Percentiles rank a stretch among this genome's conserved stretches.
These are phyloP conservation scores for Silvanus unidentatus DNA, from an alignment of 2,888 invertebrate genomes.

Conservation along the genomic window DNA sequence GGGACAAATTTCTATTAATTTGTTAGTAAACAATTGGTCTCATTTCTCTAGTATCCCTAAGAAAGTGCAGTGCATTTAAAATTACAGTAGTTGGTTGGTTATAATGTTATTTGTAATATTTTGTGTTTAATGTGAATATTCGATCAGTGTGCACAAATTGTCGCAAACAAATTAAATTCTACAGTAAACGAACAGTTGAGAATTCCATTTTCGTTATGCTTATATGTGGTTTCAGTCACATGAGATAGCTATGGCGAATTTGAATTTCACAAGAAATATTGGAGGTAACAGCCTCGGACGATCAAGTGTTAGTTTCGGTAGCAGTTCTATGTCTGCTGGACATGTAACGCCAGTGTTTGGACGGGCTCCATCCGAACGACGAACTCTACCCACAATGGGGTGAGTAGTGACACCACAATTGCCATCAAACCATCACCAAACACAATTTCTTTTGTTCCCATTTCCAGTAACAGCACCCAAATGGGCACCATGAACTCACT, in stretches of 20 bases:
- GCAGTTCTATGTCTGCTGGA: constrained; percentile 60
- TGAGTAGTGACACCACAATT: too few species aligned
- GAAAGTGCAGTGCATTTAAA: constrained; percentile 29
- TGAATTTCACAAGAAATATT: constrained; percentile 88
- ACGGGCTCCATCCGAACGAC: constrained; percentile 71
- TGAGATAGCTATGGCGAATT: constrained; percentile 80
- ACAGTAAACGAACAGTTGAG: constrained; percentile 14
- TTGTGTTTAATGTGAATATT: constrained; percentile 29
- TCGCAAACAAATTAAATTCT: constrained; percentile 7
- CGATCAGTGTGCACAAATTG: constrained; percentile 22
- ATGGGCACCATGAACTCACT: constrained; percentile 59
- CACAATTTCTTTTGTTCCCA: constrained; percentile 10
- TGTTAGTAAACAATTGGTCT: constrained; percentile 23
- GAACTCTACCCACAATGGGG: constrained; percentile 52
- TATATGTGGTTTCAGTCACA: constrained; percentile 33
- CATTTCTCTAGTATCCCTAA: constrained; percentile 21
- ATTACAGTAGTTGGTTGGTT: constrained; percentile 13
- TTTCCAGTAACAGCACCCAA: constrained; percentile 51
- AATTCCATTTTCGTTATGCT: constrained; percentile 38
- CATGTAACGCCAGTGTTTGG: constrained; percentile 78
- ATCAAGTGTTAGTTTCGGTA: constrained; percentile 60
- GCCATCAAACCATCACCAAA: not conserved
- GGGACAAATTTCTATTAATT: constrained; percentile 13
- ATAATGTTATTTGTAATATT: constrained; percentile 37
- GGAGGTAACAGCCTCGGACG: constrained; percentile 68